Conservation (phyloP, 2,113 vertebrate species). For the Herpetotheres cachinnans region DNA sequence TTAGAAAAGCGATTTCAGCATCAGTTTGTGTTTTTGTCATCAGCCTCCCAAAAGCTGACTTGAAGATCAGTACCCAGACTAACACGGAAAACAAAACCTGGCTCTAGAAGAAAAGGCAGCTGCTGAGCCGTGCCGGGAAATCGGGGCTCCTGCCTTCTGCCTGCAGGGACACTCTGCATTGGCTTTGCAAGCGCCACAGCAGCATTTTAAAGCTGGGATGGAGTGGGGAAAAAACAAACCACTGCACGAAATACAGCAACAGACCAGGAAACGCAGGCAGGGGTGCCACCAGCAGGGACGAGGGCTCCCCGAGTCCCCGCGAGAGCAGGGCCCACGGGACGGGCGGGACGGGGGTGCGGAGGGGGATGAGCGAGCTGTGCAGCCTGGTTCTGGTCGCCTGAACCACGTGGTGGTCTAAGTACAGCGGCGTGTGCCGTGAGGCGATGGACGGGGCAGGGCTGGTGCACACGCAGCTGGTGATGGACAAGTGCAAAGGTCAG, state of each 20-base stretch:
- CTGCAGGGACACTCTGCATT: not conserved
- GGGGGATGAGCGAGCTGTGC: not conserved
- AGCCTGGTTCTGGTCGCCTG: not conserved
- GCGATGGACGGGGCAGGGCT: not conserved
- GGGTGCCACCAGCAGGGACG: not conserved
- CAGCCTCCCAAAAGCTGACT: not conserved
- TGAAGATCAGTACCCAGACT: not conserved
- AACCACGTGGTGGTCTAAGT: not conserved
- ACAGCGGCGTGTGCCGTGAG: accelerated
- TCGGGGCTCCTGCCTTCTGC: not conserved
- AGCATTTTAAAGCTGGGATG: not conserved
- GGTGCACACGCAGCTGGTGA: not conserved
- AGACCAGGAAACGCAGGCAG: too few species aligned
- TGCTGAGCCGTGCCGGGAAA: too few species aligned
- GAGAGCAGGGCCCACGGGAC: not conserved
- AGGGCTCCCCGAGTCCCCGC: not conserved
- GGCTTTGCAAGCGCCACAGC: not conserved
- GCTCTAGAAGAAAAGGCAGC: not conserved
- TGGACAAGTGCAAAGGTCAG: not conserved
- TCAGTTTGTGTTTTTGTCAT: not conserved
- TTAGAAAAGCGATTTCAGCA: not conserved
- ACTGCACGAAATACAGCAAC: not conserved
- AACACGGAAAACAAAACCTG: not conserved
- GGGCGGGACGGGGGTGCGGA: accelerated
- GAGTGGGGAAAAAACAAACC: not conserved